phyloP scores from a whole-genome alignment of 1,140 invertebrate genomes.

The Choristoneura fumiferana region DNA sequence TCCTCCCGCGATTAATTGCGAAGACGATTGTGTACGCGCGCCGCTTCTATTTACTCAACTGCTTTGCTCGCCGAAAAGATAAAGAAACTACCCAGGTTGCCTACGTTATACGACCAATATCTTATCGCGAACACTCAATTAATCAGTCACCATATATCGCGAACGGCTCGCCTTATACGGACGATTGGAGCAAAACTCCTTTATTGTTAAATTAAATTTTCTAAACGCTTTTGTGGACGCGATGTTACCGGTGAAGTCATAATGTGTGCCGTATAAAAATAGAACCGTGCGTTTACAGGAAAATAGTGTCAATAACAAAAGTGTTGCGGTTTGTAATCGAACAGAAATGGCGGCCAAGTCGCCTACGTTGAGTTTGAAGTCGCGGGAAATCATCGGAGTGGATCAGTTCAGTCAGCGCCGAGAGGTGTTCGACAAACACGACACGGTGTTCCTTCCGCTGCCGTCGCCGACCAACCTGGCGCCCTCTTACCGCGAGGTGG shows the following conservation, averaged over 20 bases:
- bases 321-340: constrained; percentile 74
- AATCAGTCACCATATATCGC: constrained; percentile 73
- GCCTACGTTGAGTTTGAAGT: constrained; percentile 69
- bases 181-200: constrained; percentile 65
- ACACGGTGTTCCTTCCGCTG: constrained; percentile 65
- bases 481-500: constrained; percentile 52
- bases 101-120: constrained; percentile 53
- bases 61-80: constrained; percentile 68
- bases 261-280: constrained; percentile 71
- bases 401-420: constrained; percentile 73
- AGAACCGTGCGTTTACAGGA: constrained; percentile 73
- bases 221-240: constrained; percentile 61
- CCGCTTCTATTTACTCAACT: constrained; percentile 72
- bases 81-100: constrained; percentile 62
- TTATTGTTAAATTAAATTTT: constrained; percentile 72
- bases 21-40: constrained; percentile 60
- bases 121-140: constrained; percentile 71
- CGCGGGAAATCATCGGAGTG: constrained; percentile 69
- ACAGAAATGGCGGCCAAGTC: constrained; percentile 72
- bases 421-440: constrained; percentile 71
- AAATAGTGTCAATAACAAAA: constrained; percentile 74
- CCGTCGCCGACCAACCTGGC: constrained; percentile 46
- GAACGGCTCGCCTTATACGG: constrained; percentile 63
- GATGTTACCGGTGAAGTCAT: constrained; percentile 75
- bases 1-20: constrained; percentile 62